phyloP scores from a whole-genome alignment of 2,888 invertebrate species.

The Gnatocerus cornutus region DNA sequence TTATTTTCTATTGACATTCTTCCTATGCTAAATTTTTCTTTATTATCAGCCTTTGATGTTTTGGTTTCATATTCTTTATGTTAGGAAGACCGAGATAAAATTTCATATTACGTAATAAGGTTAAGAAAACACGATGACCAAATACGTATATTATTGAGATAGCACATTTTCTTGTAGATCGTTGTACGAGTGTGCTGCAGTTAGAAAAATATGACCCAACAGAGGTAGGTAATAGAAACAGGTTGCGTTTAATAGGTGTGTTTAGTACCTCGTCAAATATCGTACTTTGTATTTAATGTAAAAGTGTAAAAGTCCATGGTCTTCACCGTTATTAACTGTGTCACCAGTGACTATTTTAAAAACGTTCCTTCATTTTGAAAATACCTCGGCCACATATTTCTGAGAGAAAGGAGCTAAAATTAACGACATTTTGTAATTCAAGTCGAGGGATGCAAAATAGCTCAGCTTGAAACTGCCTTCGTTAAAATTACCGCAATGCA shows the following conservation, averaged over 20 bases:
- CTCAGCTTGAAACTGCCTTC: not conserved
- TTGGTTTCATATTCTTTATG: not conserved
- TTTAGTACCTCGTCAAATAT: slow-evolving; percentile 42
- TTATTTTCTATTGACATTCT: slow-evolving; percentile 10
- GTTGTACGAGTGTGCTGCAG: slow-evolving; percentile 5
- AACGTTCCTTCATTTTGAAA: slow-evolving; percentile 18
- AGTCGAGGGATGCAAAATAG: slow-evolving; percentile 22
- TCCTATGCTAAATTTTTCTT: not conserved
- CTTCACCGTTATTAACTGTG: slow-evolving; percentile 29
- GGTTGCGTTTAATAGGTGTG: slow-evolving; percentile 35
- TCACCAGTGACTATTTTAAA: slow-evolving; percentile 8
- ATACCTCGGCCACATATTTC: slow-evolving; percentile 11
- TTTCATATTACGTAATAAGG: slow-evolving; percentile 4
- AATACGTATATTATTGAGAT: slow-evolving; percentile 4
- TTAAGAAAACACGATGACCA: not conserved
- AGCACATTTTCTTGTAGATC: too few species aligned
- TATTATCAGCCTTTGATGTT: not conserved
- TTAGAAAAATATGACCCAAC: slow-evolving; percentile 15
- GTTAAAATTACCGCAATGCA: not conserved
- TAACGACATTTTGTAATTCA: slow-evolving; percentile 20
- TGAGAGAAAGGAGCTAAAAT: slow-evolving; percentile 11
- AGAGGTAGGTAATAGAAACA: slow-evolving; percentile 34
- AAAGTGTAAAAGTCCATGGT: slow-evolving; percentile 41
- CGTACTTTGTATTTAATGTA: slow-evolving; percentile 35
- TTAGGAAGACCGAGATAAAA: slow-evolving; percentile 8